These are phyloP conservation scores for Rhodinocichla rosea DNA, from an alignment of 2,113 vertebrate species.

Conservation along the genomic window DNA sequence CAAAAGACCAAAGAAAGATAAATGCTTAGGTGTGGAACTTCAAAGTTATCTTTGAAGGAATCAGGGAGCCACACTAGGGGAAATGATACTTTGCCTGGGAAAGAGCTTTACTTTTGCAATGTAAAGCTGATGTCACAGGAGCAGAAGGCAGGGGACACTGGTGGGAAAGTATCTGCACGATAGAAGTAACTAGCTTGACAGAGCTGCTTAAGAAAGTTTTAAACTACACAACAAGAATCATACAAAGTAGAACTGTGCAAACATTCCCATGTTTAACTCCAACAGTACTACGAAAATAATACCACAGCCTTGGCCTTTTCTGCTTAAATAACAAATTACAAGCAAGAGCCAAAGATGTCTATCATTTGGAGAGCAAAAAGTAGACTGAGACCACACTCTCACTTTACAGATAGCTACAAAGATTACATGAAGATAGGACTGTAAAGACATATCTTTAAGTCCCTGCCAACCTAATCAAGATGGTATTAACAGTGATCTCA, in stretches of 20 bases:
- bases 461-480: conserved; percentile 69
- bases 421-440: conserved; percentile 65
- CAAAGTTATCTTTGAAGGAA: background rate
- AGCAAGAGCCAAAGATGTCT: conserved; percentile 61
- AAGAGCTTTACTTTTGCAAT: background rate
- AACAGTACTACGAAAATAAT: background rate
- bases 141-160: background rate
- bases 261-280: background rate
- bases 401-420: conserved; percentile 64
- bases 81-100: background rate
- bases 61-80: background rate
- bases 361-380: conserved; percentile 60
- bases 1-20: background rate
- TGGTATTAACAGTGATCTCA: conserved; percentile 71
- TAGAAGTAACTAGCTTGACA: background rate
- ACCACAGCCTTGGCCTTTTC: conserved; percentile 51
- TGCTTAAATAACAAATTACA: conserved; percentile 55
- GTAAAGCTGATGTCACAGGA: background rate
- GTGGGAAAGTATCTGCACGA: background rate
- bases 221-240: background rate
- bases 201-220: background rate
- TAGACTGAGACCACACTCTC: conserved; percentile 52
- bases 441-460: conserved; percentile 65
- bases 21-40: background rate
- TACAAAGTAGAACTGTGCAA: background rate